Conservation (phyloP, 2,113 vertebrate species). For the Lasiurus borealis region DNA sequence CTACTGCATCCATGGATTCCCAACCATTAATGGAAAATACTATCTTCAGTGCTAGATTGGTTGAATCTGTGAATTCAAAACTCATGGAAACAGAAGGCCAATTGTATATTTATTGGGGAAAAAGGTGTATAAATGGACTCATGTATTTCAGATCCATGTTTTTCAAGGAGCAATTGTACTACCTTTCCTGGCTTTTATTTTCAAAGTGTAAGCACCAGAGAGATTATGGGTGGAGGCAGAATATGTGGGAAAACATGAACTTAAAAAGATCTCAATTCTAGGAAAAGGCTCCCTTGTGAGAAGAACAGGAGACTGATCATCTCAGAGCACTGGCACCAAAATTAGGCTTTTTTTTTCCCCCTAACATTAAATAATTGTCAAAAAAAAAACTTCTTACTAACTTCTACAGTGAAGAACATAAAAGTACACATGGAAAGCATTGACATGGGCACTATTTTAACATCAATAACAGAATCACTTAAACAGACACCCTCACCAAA, state of each 20-base stretch:
- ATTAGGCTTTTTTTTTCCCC: background rate
- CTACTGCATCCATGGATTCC: background rate
- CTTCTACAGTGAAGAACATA: background rate
- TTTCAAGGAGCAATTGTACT: background rate
- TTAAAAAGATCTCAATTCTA: background rate
- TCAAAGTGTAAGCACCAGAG: background rate
- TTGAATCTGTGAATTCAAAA: background rate
- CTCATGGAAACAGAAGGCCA: background rate
- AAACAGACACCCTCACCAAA: background rate
- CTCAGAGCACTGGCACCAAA: background rate
- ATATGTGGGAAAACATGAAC: background rate
- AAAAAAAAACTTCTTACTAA: constrained; percentile 12
- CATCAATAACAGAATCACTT: background rate
- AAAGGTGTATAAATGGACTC: background rate
- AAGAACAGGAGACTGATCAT: background rate
- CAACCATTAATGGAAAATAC: background rate
- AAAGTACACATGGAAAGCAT: background rate
- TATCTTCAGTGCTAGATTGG: background rate
- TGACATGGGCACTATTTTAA: constrained; percentile 12
- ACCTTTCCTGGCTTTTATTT: constrained; percentile 10
- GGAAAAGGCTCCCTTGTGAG: background rate
- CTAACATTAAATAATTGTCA: background rate
- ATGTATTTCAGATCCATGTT: background rate
- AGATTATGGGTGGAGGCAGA: background rate
- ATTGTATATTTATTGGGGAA: background rate